Evolutionary conservation across 2,113 vertebrate genomes (phyloP).

Genomic region (Ictalurus punctatus): DNA sequence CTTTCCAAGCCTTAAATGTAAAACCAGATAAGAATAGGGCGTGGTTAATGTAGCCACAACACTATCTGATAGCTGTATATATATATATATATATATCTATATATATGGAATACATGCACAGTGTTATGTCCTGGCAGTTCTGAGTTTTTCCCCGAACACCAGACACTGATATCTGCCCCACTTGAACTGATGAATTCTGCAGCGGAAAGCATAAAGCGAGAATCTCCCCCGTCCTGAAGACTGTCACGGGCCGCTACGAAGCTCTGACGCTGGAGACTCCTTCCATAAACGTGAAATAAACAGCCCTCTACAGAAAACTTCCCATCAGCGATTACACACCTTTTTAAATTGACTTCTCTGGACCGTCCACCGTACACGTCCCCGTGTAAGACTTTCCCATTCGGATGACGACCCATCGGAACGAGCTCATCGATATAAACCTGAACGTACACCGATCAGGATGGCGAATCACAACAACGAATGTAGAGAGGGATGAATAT

Average conservation of each 20-base stretch:
- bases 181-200: no score
- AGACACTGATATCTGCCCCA: background rate
- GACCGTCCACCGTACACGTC: background rate
- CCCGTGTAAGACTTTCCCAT: background rate
- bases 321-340: background rate
- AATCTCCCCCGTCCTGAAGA: background rate
- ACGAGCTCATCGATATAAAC: background rate
- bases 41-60: background rate
- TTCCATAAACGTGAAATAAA: background rate
- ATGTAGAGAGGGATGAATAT: no score
- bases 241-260: no score
- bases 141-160: background rate
- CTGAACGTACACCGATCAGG: background rate
- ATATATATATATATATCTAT: no score
- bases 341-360: background rate
- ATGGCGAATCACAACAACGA: background rate
- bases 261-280: background rate
- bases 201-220: no score
- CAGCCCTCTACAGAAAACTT: background rate
- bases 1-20: background rate
- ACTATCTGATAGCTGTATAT: background rate
- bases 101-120: no score
- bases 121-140: no score
- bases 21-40: background rate
- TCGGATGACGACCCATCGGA: background rate